Conservation (phyloP, 2,113 vertebrate genomes). For the Azemiops feae region DNA sequence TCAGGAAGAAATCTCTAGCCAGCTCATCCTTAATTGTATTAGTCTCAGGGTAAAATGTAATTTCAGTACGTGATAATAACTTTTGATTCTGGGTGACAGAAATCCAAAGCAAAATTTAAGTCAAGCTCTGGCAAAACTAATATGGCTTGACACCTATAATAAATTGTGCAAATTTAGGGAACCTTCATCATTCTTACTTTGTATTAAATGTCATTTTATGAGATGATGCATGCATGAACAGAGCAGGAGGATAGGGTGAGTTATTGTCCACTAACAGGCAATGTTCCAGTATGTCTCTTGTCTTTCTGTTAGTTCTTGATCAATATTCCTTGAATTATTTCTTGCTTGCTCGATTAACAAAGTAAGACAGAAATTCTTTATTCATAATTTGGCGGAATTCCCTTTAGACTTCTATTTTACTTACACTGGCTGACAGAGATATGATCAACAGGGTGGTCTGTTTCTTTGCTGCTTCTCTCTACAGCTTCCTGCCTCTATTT, state of each 20-base stretch:
- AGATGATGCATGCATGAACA: slow-evolving; percentile 52
- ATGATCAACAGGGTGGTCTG: neutral
- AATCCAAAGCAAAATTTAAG: slow-evolving; percentile 58
- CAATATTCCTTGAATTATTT: slow-evolving; percentile 44
- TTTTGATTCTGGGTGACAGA: slow-evolving; percentile 44
- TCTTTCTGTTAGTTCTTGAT: slow-evolving; percentile 38
- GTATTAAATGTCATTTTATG: slow-evolving; percentile 61
- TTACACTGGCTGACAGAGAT: neutral
- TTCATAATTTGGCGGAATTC: slow-evolving; percentile 1
- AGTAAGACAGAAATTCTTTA: neutral
- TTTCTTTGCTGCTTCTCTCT: neutral
- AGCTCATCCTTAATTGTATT: slow-evolving; percentile 15
- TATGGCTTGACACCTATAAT: slow-evolving; percentile 59
- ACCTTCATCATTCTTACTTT: slow-evolving; percentile 65
- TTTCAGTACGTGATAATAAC: slow-evolving; percentile 39
- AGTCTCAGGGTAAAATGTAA: slow-evolving; percentile 25
- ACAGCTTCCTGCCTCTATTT: neutral
- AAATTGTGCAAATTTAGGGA: slow-evolving; percentile 54
- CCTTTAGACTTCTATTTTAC: neutral
- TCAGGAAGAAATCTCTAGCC: neutral
- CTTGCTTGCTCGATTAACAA: slow-evolving; percentile 22
- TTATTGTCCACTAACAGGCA: slow-evolving; percentile 42
- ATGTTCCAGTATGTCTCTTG: slow-evolving; percentile 14
- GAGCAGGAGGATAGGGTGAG: slow-evolving; percentile 26
- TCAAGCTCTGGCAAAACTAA: slow-evolving; percentile 58